A percentile compares a stretch with the other conserved stretches of the same genome.
Evolutionary conservation across 2,113 vertebrate species (phyloP).

Genomic region (Onychostruthus taczanowskii): DNA sequence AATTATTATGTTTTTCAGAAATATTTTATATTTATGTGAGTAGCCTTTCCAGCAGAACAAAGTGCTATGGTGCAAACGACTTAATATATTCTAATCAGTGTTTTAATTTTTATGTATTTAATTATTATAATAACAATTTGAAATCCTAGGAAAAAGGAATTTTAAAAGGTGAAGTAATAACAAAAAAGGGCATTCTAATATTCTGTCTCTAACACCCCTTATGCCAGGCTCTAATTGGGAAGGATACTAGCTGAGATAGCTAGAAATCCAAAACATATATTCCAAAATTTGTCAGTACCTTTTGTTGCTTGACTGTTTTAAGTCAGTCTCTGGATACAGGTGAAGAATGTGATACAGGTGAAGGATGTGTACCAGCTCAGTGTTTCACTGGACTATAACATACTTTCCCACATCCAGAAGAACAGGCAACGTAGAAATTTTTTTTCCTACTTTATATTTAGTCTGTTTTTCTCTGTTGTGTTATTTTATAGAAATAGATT

Average conservation of each 20-base stretch:
- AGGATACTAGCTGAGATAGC: background rate
- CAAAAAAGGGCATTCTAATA: rapidly evolving
- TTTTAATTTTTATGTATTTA: background rate
- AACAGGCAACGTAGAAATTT: background rate
- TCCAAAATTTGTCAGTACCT: background rate
- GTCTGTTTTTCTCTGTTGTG: background rate
- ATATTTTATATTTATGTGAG: background rate
- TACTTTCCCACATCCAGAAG: background rate
- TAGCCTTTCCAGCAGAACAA: background rate
- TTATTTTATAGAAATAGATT: background rate
- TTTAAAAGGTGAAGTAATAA: background rate
- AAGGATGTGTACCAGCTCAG: background rate
- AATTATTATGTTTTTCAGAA: background rate
- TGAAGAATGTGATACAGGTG: background rate
- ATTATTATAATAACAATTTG: background rate
- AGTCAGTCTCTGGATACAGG: background rate
- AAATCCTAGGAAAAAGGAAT: background rate
- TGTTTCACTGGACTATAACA: background rate
- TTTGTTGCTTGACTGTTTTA: background rate
- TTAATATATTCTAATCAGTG: background rate
- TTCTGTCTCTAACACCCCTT: background rate
- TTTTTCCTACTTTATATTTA: background rate
- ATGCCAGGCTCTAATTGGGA: rapidly evolving
- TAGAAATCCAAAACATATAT: background rate
- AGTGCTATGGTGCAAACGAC: background rate